Evolutionary conservation across 2,113 vertebrate genomes (phyloP).

Genomic region (Hippocampus barbouri): DNA sequence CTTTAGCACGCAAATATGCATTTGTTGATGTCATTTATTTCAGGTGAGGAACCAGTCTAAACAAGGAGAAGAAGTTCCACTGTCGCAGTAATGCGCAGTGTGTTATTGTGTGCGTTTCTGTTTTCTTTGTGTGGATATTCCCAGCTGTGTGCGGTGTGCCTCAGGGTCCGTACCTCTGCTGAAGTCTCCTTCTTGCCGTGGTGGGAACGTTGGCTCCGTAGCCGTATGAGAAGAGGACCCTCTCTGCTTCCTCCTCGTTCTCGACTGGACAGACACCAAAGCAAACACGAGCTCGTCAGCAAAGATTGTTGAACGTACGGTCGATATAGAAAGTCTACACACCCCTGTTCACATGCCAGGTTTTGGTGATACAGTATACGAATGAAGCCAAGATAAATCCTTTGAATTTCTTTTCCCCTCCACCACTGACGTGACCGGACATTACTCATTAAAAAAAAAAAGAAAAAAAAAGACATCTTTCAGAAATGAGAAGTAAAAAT

Average conservation of each 20-base stretch:
- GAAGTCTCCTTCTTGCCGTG: constrained; percentile 88
- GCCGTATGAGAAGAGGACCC: constrained; percentile 92
- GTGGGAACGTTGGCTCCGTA: constrained; percentile 98
- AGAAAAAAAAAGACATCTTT: not conserved
- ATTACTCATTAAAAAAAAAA: not conserved
- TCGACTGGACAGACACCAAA: constrained; percentile 77
- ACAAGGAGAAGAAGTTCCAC: not conserved
- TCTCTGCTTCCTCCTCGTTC: constrained; percentile 90
- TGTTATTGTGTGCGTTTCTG: not conserved
- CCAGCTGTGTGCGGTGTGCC: not conserved
- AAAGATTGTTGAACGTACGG: not conserved
- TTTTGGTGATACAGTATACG: not conserved
- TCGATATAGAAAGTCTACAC: not conserved
- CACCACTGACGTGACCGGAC: too few species aligned
- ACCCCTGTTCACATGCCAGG: not conserved
- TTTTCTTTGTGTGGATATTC: not conserved
- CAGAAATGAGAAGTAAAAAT: too few species aligned
- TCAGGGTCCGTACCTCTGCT: constrained; percentile 81
- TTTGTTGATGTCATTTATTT: not conserved
- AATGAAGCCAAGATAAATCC: not conserved
- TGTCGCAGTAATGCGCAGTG: not conserved
- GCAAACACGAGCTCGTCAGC: not conserved
- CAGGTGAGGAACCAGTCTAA: not conserved
- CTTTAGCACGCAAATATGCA: not conserved
- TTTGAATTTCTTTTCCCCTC: not conserved